These are phyloP conservation scores for Stenichneumon culpator DNA, from an alignment of 2,888 invertebrate genomes.

Conservation along the genomic window DNA sequence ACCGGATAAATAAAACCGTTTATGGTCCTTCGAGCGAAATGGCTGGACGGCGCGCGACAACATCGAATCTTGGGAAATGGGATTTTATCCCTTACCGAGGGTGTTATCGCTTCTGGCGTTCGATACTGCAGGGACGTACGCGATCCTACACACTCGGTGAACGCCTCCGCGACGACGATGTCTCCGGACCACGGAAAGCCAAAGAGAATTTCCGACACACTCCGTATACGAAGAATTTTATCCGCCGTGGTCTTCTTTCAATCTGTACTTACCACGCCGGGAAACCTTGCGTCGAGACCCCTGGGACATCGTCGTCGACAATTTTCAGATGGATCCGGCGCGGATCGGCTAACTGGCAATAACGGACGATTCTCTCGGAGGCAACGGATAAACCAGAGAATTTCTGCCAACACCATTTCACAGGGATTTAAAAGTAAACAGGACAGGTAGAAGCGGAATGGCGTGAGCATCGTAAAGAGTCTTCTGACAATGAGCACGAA, in stretches of 20 bases:
- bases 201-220: neutral
- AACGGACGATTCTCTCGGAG: too few relatives aligned
- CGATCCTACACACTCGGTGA: slow-evolving; percentile 13
- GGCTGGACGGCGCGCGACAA: slow-evolving; percentile 46
- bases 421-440: slow-evolving; percentile 28
- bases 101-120: slow-evolving; percentile 25
- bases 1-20: slow-evolving; percentile 75
- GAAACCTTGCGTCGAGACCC: neutral
- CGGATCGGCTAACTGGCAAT: neutral
- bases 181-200: slow-evolving; percentile 16
- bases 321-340: neutral
- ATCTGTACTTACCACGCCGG: slow-evolving; percentile 5
- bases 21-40: slow-evolving; percentile 71
- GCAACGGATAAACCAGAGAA: neutral
- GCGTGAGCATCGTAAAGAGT: slow-evolving; percentile 78
- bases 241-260: slow-evolving; percentile 5
- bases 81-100: slow-evolving; percentile 74
- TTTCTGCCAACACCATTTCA: too few relatives aligned
- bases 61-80: slow-evolving; percentile 77
- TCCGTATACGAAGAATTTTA: neutral
- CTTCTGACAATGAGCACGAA: slow-evolving; percentile 75
- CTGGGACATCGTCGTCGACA: neutral
- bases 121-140: neutral
- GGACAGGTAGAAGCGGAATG: slow-evolving; percentile 80
- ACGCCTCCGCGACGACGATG: slow-evolving; percentile 25